phyloP scores from a whole-genome alignment of 2,797 vertebrate species.

The Gephyroberyx darwinii region DNA sequence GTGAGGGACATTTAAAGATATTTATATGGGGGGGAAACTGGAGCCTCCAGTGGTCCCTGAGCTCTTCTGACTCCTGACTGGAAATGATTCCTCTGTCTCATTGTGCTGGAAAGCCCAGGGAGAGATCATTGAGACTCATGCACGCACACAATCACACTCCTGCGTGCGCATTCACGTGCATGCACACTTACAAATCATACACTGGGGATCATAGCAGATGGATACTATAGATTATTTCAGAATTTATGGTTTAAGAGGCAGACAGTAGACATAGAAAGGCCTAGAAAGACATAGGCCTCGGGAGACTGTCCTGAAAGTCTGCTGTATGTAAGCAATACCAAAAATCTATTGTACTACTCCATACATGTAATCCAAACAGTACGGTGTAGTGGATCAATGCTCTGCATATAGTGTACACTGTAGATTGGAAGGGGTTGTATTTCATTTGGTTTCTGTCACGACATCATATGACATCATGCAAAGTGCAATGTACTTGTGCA shows the following conservation, averaged over 20 bases:
- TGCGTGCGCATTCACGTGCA: not conserved
- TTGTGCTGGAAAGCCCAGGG: conserved; percentile 11
- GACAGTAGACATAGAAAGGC: not conserved
- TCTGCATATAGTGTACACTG: no score
- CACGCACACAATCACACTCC: conserved; percentile 6
- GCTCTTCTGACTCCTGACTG: conserved; percentile 37
- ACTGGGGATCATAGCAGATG: conserved; percentile 33
- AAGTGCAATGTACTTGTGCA: no score
- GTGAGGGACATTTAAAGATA: conserved; percentile 29
- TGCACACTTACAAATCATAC: conserved; percentile 26
- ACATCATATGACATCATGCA: no score
- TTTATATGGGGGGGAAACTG: conserved; percentile 38
- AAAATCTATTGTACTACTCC: not conserved
- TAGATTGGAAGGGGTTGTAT: no score
- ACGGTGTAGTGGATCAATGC: no score
- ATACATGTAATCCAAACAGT: no score
- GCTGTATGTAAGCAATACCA: conserved; percentile 1
- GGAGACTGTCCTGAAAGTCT: conserved; percentile 20
- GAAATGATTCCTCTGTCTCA: conserved; percentile 42
- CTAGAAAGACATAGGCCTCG: not conserved
- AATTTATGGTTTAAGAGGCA: conserved; percentile 10
- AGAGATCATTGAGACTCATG: not conserved
- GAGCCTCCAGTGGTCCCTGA: conserved; percentile 19
- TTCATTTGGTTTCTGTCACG: no score
- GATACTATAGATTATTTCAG: conserved; percentile 30